Evolutionary conservation across 2,113 vertebrate genomes (phyloP), one percentile per base, ranked within the genome.

Genomic region (Hassar affinis): DNA sequence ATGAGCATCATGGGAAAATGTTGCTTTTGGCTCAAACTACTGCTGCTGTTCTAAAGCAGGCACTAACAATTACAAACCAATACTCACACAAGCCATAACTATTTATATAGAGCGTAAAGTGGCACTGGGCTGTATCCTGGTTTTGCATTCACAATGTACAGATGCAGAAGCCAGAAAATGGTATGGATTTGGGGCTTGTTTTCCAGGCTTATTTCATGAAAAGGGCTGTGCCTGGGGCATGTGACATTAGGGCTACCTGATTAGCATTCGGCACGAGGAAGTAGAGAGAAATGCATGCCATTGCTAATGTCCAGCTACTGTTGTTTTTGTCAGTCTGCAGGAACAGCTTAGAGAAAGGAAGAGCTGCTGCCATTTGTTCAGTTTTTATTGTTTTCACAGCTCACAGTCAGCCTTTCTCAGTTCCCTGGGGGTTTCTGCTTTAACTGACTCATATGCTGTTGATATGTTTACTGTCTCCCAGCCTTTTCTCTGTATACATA

Each of bases 211-310:
- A 51, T 69, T 62, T 81, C 84, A 20, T 35, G 8, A 59, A 10
- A 77, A 33, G 22, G 80, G 17, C 15, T 56, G 62, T 66, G 74
- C 33, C 69, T n/a, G 20, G 68, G 47, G 33, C 17, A 79, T 64
- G 57, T 84, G 77, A 61, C 61, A 81, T 61, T 33, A 42, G 56
- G 72, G 69, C 30, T 82, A 61, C 59, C 71, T 85, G 27, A 64
- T 89, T 83, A 87, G 79, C 69, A 86, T 89, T 87, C 81, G 71
- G 15, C 49, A 64, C 85, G 80, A 72, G 45, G 33, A 69, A 25
- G 38, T 84, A 62, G 56, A 80, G 45, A 62, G 62, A 83, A 59
- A 30, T 57, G 51, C 27, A 83, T 79, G 82, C 81, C 54, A 69
- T 76, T 61, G 87, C 62, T 79, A 59, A 80, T 86, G 75, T 79